Percentiles rank a stretch among this genome's conserved stretches.
These are phyloP conservation scores for Triops longicaudatus DNA, from an alignment of 1,140 invertebrate genomes.

Conservation along the genomic window DNA sequence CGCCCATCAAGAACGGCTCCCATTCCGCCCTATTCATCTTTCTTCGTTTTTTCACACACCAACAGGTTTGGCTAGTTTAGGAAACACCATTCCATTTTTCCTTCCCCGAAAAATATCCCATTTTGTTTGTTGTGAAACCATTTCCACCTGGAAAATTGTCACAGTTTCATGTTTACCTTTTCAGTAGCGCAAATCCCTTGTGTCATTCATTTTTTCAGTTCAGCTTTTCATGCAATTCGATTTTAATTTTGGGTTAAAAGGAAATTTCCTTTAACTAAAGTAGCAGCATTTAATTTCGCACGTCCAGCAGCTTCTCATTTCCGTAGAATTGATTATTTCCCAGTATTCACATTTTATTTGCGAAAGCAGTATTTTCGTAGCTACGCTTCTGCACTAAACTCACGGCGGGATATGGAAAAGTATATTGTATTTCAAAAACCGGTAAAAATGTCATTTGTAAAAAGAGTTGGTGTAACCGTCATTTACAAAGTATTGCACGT, in stretches of 20 bases:
- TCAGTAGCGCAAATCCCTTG: no score
- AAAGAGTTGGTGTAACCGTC: no score
- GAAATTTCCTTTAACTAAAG: background rate
- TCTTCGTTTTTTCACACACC: conserved; percentile 44
- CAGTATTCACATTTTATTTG: background rate
- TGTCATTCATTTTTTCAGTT: no score
- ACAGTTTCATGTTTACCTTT: no score
- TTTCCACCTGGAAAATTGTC: background rate
- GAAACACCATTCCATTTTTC: conserved; percentile 18
- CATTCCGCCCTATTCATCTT: conserved; percentile 87
- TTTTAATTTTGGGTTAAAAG: background rate
- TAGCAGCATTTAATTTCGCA: background rate
- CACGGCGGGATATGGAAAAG: background rate
- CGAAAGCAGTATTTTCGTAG: background rate
- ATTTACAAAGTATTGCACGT: no score
- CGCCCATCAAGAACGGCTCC: conserved; percentile 74
- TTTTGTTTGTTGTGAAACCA: conserved; percentile 23
- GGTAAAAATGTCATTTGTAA: no score
- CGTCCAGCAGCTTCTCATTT: background rate
- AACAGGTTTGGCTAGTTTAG: conserved; percentile 40
- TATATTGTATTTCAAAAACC: background rate
- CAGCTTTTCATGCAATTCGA: no score
- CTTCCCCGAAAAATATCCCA: conserved; percentile 23
- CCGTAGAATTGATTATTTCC: background rate
- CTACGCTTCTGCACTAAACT: background rate